Conservation (phyloP, 30 jellyfish, hydroid and myxozoan species). For the Hydractinia symbiolongicarpus region DNA sequence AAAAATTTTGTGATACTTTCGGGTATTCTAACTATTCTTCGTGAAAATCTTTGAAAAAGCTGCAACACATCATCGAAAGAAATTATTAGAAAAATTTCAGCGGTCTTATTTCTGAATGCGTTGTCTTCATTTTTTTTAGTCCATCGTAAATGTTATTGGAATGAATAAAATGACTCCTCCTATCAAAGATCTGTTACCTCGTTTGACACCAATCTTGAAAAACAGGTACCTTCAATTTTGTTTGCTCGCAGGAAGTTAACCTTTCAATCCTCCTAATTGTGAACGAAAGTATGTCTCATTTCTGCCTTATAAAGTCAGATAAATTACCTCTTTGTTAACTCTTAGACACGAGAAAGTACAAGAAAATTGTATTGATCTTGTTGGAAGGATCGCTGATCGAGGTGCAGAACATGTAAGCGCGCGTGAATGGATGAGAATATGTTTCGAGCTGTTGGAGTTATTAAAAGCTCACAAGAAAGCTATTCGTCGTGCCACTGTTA, state of each 20-base stretch:
- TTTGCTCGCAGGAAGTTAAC: background rate
- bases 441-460: constrained; percentile 90
- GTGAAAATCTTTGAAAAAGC: too few relatives aligned
- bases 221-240: constrained; percentile 62
- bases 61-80: background rate
- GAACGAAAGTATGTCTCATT: background rate
- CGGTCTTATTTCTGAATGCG: background rate
- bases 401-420: constrained; percentile 99
- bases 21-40: too few relatives aligned
- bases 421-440: constrained; percentile 98
- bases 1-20: background rate
- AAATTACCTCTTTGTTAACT: background rate
- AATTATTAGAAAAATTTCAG: background rate
- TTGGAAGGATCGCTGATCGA: constrained; percentile 99
- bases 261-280: too few relatives aligned
- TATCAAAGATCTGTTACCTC: constrained; percentile 94
- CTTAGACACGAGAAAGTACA: constrained; percentile 96
- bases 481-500: constrained; percentile 97
- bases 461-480: constrained; percentile 98
- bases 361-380: constrained; percentile 97
- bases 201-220: constrained; percentile 95
- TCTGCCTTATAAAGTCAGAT: background rate
- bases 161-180: constrained; percentile 99
- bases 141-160: constrained; percentile 98
- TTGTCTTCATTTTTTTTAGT: constrained; percentile 26